A percentile compares a stretch with the other conserved stretches of the same genome.
Evolutionary conservation across 2,888 invertebrate genomes (phyloP).

Genomic region (Globia sparganii): DNA sequence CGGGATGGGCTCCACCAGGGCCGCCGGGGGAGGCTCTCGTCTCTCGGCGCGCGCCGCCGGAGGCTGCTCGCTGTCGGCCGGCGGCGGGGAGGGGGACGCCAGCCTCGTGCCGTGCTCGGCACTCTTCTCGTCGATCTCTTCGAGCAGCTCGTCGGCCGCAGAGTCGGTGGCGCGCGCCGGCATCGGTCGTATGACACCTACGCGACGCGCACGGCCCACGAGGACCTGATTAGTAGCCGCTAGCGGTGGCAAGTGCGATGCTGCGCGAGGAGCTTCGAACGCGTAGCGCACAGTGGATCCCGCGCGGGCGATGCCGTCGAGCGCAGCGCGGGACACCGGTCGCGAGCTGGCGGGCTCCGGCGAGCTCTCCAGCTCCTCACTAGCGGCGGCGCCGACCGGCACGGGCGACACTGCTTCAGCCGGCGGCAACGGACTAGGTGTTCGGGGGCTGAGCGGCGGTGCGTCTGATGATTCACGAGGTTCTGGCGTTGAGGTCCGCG

Average conservation of each 20-base stretch:
- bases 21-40: conserved; percentile 81
- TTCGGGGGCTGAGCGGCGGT: conserved; percentile 72
- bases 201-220: conserved; percentile 83
- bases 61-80: conserved; percentile 79
- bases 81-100: conserved; percentile 70
- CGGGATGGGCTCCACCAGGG: conserved; percentile 84
- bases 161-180: conserved; percentile 73
- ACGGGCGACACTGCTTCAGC: conserved; percentile 90
- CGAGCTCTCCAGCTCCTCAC: conserved; percentile 70
- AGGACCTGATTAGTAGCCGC: conserved; percentile 84
- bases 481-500: conserved; percentile 81
- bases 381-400: conserved; percentile 82
- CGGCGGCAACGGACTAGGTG: conserved; percentile 86
- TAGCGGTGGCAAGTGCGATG: conserved; percentile 82
- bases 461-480: conserved; percentile 70
- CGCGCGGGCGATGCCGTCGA: conserved; percentile 92
- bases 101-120: conserved; percentile 68
- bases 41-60: conserved; percentile 84
- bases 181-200: conserved; percentile 91
- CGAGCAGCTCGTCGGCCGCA: conserved; percentile 64
- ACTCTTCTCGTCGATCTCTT: conserved; percentile 65
- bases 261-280: conserved; percentile 84
- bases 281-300: conserved; percentile 92
- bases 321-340: conserved; percentile 90
- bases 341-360: conserved; percentile 77